Conservation (phyloP, 2,888 invertebrate genomes). For the Meandrusa payeni region DNA sequence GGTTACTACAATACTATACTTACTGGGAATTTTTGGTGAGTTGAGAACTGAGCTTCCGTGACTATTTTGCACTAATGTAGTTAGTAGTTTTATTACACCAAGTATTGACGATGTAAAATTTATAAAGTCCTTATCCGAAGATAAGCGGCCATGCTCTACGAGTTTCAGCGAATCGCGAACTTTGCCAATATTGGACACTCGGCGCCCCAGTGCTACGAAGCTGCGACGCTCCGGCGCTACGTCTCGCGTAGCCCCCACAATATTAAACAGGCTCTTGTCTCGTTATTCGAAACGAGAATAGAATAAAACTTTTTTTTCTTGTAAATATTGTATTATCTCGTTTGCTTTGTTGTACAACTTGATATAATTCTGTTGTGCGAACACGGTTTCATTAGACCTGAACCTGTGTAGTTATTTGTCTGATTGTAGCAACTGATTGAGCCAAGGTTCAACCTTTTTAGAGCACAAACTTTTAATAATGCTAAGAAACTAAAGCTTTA, state of each 20-base stretch:
- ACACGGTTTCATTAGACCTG: too few species aligned
- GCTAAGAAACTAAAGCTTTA: too few species aligned
- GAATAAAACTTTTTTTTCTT: constrained; percentile 9
- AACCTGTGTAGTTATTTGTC: too few species aligned
- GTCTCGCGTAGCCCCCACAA: constrained; percentile 14
- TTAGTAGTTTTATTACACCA: background rate
- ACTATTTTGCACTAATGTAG: too few species aligned
- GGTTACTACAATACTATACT: too few species aligned
- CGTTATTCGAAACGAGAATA: constrained; percentile 11
- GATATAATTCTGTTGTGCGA: constrained; percentile 1
- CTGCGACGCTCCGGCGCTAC: constrained; percentile 26
- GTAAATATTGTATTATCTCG: constrained; percentile 13
- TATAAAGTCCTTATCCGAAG: constrained; percentile 12
- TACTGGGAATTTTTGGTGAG: too few species aligned
- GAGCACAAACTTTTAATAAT: too few species aligned
- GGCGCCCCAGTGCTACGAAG: too few species aligned
- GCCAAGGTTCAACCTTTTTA: too few species aligned
- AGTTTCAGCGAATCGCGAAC: constrained; percentile 34
- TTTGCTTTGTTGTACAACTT: constrained; percentile 2
- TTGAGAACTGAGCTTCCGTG: too few species aligned
- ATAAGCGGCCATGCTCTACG: constrained; percentile 12
- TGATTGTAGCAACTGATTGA: too few species aligned
- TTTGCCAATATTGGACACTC: constrained; percentile 43
- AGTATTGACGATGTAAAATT: constrained; percentile 9
- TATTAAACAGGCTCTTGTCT: constrained; percentile 16